Percentiles rank a stretch among this genome's conserved stretches.
Conservation (phyloP, 2,888 invertebrate genomes). For the Blera fallax region DNA sequence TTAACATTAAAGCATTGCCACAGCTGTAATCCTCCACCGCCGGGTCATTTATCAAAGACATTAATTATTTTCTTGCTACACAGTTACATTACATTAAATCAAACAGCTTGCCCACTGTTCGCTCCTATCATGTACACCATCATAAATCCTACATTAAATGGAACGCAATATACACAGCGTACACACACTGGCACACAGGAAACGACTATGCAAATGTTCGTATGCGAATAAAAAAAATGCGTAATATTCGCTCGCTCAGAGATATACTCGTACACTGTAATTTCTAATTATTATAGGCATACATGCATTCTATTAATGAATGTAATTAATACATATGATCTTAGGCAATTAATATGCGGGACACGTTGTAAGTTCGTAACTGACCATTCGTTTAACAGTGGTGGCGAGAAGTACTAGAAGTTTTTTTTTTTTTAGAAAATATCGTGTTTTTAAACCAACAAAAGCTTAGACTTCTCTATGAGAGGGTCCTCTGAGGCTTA, state of each 20-base stretch:
- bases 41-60: constrained; percentile 68
- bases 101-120: constrained; percentile 69
- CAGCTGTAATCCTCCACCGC: background rate
- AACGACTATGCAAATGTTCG: constrained; percentile 60
- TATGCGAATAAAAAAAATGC: constrained; percentile 5
- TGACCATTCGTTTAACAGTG: constrained; percentile 49
- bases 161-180: constrained; percentile 29
- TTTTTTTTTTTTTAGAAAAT: too few relatives aligned
- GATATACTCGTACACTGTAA: constrained; percentile 32
- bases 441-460: too few relatives aligned
- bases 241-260: constrained; percentile 8
- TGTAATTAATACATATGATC: constrained; percentile 66
- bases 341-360: constrained; percentile 61
- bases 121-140: constrained; percentile 52
- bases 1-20: constrained; percentile 6
- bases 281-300: constrained; percentile 64
- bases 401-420: background rate
- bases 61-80: constrained; percentile 67
- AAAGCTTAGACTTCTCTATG: too few relatives aligned
- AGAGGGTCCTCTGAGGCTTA: too few relatives aligned
- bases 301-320: constrained; percentile 68
- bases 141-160: constrained; percentile 62
- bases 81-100: constrained; percentile 56
- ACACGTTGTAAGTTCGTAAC: constrained; percentile 24
- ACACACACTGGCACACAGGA: constrained; percentile 1